Evolutionary conservation across 2,113 vertebrate genomes (phyloP), one percentile per base, ranked within the genome.

Genomic region (Petromus typicus): DNA sequence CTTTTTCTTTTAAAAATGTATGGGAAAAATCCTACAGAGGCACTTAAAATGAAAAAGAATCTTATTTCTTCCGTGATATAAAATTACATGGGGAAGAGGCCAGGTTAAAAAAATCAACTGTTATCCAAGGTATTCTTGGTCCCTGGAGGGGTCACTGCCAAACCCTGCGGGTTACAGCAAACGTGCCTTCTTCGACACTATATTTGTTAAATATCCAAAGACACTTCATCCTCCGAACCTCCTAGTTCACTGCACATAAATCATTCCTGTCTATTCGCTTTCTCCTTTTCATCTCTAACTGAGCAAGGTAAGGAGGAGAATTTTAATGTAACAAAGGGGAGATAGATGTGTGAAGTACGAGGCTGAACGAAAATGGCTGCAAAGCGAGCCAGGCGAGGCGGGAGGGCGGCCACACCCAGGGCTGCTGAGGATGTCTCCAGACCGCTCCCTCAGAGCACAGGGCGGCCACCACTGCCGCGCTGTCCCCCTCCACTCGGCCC

Each of bases 351-450:
- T 94, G 96, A 98, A 98, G 95, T 96, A 93, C 87, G 96, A 98
- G 98, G 96, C 98, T 90, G 97, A 97, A 98, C 98, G 98, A 99
- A 99, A 98, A 99, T 99, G 99, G 99, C 99, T 98, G 99, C 97
- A 98, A 97, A 98, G 97, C 98, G 73, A 97, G 76, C 97, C 97
- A 91, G 98, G 98, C 84, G 79, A 32, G 95, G 95, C 95, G 96
- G 84, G 95, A 97, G 98, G 97, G 97, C 95, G 97, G 98, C 98
- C 98, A 98, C 98, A 98, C 99, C 99, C 98, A 98, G 96, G 88
- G 61, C 96, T 94, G 83, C 90, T 95, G 96, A 76, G 85, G 94
- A 98, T 96, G 40, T 92, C 97, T 97, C 89, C 8, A 96, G 98
- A 98, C 9, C 94, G 86, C 95, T 95, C n/a, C 95, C 94, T 93